Evolutionary conservation across 2,797 vertebrate genomes (phyloP).

Genomic region (Tauraco hartlaubi): DNA sequence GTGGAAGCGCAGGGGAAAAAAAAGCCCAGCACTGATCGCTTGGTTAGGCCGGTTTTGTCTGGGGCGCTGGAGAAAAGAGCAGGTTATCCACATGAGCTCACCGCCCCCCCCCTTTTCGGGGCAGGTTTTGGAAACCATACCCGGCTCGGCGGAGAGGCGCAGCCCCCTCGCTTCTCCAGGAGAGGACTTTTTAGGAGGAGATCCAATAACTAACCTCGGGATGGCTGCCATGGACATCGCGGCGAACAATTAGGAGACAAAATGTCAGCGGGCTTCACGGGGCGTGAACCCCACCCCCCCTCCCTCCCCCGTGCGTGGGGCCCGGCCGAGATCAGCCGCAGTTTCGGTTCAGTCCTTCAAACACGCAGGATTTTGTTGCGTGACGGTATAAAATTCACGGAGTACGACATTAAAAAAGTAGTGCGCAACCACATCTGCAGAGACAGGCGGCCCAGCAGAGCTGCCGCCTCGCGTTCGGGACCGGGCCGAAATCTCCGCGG

Average conservation of each 20-base stretch:
- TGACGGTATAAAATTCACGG: too few relatives aligned
- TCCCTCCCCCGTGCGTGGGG: neutral
- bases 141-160: neutral
- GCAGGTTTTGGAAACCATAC: neutral
- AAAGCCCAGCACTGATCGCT: neutral
- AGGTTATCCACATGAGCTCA: neutral
- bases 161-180: neutral
- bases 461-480: neutral
- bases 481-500: neutral
- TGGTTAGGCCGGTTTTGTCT: conserved; percentile 51
- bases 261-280: conserved; percentile 42
- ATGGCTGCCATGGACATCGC: neutral
- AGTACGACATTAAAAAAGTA: too few relatives aligned
- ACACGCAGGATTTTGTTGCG: too few relatives aligned
- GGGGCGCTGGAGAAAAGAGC: neutral
- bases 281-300: neutral
- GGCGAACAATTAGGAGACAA: neutral
- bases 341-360: neutral
- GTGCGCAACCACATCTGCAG: fast-evolving
- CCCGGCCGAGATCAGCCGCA: neutral
- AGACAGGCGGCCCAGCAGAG: neutral
- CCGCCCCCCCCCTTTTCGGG: neutral
- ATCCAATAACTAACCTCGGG: neutral
- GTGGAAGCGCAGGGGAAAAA: neutral
- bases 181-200: neutral